Conservation (phyloP, 2,797 vertebrate species). For the Ateles fusciceps region DNA sequence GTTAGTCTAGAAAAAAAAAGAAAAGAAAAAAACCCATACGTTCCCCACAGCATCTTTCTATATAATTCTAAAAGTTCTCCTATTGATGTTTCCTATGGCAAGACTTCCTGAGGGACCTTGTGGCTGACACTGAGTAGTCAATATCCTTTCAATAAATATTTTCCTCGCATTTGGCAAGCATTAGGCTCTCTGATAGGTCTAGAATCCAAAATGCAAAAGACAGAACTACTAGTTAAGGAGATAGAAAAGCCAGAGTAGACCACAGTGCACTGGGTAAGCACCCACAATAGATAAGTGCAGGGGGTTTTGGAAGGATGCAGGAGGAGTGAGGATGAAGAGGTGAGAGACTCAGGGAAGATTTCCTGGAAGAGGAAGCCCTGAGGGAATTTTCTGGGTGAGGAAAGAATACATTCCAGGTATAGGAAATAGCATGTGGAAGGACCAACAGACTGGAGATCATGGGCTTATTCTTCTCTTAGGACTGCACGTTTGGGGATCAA, state of each 20-base stretch:
- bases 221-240: not conserved
- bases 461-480: not conserved
- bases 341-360: not conserved
- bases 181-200: not conserved
- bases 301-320: not conserved
- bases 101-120: not conserved
- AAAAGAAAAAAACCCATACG: not conserved
- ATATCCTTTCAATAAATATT: not conserved
- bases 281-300: not conserved
- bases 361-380: not conserved
- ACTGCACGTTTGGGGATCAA: not conserved
- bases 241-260: not conserved
- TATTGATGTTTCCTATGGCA: not conserved
- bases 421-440: not conserved
- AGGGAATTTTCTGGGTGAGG: not conserved
- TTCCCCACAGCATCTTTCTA: not conserved
- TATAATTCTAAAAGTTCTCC: not conserved
- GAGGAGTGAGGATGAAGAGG: not conserved
- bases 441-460: not conserved
- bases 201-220: constrained; percentile 16
- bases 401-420: not conserved
- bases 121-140: not conserved
- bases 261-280: not conserved
- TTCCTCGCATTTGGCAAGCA: not conserved
- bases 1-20: not conserved